phyloP scores from a whole-genome alignment of 2,797 vertebrate species.

The Typhlichthys eigenmanni region DNA sequence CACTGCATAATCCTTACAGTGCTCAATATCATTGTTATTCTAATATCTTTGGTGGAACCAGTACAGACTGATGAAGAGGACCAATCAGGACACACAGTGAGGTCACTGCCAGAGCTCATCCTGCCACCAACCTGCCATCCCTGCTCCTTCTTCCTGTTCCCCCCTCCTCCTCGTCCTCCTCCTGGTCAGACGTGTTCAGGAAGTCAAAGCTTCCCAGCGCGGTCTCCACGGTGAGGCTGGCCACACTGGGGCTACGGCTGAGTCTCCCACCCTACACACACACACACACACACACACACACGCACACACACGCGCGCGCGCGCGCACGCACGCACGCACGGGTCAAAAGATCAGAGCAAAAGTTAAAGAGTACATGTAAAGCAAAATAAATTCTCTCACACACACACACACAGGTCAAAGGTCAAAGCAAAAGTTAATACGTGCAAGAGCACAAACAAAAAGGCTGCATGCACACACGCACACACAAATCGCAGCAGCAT shows the following conservation, averaged over 20 bases:
- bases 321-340: conserved; percentile 10
- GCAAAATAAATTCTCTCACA: background rate
- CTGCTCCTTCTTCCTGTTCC: conserved; percentile 36
- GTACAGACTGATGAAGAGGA: too few relatives aligned
- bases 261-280: conserved; percentile 79
- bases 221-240: conserved; percentile 90
- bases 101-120: background rate
- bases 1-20: too few relatives aligned
- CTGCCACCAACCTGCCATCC: conserved; percentile 62
- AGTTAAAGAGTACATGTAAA: background rate
- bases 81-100: too few relatives aligned
- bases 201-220: conserved; percentile 96
- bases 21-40: too few relatives aligned
- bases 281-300: conserved; percentile 25
- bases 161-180: conserved; percentile 76
- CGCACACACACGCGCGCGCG: conserved; percentile 38
- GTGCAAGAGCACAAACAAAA: background rate
- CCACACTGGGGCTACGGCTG: conserved; percentile 87
- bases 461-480: background rate
- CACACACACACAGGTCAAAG: conserved; percentile 1
- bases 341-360: background rate
- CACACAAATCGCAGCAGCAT: background rate
- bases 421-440: background rate
- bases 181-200: conserved; percentile 86
- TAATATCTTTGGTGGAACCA: too few relatives aligned